These are phyloP conservation scores for Penaeus chinensis DNA, from an alignment of 1,140 invertebrate species.

Conservation along the genomic window DNA sequence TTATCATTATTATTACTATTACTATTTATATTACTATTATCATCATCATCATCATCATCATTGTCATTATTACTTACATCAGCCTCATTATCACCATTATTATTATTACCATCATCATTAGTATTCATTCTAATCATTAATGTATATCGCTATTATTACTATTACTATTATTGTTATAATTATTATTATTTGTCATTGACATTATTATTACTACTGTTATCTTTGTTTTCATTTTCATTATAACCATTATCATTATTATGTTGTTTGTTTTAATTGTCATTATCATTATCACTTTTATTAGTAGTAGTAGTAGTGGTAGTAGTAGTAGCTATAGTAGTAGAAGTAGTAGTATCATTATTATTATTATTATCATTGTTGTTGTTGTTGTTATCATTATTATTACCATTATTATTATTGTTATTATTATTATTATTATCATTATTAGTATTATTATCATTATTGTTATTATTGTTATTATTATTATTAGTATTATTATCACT, in stretches of 20 bases:
- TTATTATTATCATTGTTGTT: too few species aligned
- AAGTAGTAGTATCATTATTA: not conserved
- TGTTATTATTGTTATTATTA: not conserved
- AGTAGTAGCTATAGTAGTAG: not conserved
- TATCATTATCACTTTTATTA: not conserved
- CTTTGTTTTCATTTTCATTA: too few species aligned
- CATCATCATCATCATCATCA: not conserved
- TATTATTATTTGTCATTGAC: not conserved
- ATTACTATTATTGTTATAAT: not conserved
- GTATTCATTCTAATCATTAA: not conserved
- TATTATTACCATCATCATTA: slow-evolving; percentile 12
- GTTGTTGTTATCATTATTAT: too few species aligned
- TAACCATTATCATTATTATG: not conserved
- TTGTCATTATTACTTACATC: not conserved
- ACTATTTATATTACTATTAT: not conserved
- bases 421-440: not conserved
- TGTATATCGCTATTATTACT: not conserved
- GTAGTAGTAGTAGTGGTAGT: not conserved
- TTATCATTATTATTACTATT: not conserved
- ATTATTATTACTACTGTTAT: too few species aligned
- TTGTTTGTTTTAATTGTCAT: not conserved
- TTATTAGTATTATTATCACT: not conserved
- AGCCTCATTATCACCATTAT: slow-evolving; percentile 1
- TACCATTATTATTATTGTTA: too few species aligned
- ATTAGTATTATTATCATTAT: not conserved